Percentiles rank a stretch among this genome's conserved stretches.
Conservation (phyloP, 2,888 invertebrate species). For the Desoria tigrina region DNA sequence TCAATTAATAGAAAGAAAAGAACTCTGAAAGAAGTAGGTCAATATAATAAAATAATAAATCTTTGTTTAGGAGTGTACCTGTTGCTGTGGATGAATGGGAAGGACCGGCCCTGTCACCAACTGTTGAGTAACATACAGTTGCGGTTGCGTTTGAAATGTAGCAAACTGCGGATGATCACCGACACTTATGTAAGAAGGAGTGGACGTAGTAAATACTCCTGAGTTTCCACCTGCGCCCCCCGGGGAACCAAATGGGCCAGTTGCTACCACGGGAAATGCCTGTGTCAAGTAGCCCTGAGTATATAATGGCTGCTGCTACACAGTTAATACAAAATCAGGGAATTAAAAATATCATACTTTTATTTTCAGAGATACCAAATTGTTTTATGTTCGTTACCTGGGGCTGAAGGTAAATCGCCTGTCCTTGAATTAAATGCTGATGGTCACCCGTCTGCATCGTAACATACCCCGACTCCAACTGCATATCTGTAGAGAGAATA, state of each 20-base stretch:
- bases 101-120: constrained; percentile 43
- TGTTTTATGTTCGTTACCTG: constrained; percentile 27
- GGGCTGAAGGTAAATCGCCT: constrained; percentile 48
- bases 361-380: too few species aligned
- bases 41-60: too few species aligned
- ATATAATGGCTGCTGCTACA: constrained; percentile 47
- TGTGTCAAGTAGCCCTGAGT: constrained; percentile 46
- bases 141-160: constrained; percentile 39
- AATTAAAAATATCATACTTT: too few species aligned
- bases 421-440: constrained; percentile 50
- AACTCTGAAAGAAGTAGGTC: too few species aligned
- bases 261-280: constrained; percentile 44
- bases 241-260: constrained; percentile 38
- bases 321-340: constrained; percentile 27
- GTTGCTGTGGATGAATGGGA: constrained; percentile 44
- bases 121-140: constrained; percentile 37
- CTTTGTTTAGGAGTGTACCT: too few species aligned
- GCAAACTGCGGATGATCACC: constrained; percentile 37
- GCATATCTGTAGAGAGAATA: constrained; percentile 51
- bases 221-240: constrained; percentile 31
- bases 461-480: constrained; percentile 55
- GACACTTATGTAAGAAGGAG: constrained; percentile 35
- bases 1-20: too few species aligned
- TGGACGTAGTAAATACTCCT: constrained; percentile 32
- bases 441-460: constrained; percentile 55